Conservation (phyloP, 2,113 vertebrate genomes). For the Eira barbara region DNA sequence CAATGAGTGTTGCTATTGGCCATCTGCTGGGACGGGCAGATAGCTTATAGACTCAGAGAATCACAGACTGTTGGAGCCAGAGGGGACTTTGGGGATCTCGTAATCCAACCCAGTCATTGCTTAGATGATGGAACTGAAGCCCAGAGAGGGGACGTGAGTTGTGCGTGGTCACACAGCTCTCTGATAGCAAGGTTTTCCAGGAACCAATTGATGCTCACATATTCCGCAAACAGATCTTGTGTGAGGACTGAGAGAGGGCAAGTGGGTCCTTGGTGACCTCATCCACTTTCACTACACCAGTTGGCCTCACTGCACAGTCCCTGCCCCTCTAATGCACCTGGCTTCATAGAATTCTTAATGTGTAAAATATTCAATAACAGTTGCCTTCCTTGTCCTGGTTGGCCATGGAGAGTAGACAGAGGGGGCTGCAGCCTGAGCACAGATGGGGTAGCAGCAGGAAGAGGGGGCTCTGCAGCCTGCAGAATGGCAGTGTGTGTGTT, state of each 20-base stretch:
- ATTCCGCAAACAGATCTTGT: not conserved
- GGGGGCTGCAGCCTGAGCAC: conserved; percentile 52
- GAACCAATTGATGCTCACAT: not conserved
- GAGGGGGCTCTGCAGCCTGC: conserved; percentile 47
- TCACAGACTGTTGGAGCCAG: conserved; percentile 8
- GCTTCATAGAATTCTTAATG: not conserved
- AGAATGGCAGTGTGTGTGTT: not conserved
- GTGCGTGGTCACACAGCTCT: not conserved
- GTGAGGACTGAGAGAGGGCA: not conserved
- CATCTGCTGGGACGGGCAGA: conserved; percentile 56
- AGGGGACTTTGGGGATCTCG: conserved; percentile 5
- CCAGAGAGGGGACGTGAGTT: conserved; percentile 4
- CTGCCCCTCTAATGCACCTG: not conserved
- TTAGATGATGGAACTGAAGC: conserved; percentile 23
- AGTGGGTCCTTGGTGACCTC: not conserved
- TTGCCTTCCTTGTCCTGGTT: conserved; percentile 39
- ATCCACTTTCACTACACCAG: not conserved
- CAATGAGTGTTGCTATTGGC: conserved; percentile 19
- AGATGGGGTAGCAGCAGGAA: conserved; percentile 70
- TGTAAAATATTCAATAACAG: conserved; percentile 22
- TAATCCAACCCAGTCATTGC: not conserved
- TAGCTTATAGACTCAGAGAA: conserved; percentile 35
- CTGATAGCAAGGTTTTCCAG: not conserved
- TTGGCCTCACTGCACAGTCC: not conserved
- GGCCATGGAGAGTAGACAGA: conserved; percentile 42